Base-by-base conservation (phyloP, 2,113 vertebrate genomes). In the Jacana jacana region DNA sequence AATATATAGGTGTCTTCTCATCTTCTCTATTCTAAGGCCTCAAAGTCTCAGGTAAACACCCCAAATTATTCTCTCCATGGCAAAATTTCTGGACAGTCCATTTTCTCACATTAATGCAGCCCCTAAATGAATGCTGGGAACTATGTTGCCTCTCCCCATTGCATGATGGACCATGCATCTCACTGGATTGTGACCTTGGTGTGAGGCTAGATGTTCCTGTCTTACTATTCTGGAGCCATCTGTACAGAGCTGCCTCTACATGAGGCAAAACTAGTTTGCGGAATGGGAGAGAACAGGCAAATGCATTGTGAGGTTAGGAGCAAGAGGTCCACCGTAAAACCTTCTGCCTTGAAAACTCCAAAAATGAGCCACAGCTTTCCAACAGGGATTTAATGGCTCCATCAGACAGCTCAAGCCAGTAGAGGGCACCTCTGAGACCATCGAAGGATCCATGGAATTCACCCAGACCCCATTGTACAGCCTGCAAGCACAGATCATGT, bases 161-260 rank as follows among this genome's bases (percentile, higher is more conserved):
- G 51, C 10, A 6, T 28, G 31, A 57, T 0, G 9, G 31, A 39
- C 42, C 9, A 7, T 1, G 6, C 11, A 31, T 6, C 37, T 49
- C 22, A 16, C 6, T 25, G 46, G 11, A 42, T 31, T 14, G 37
- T 8, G 40, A 35, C 31, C 22, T 80, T 55, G 39, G 37, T 23
- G 37, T 25, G 48, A 85, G 33, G 23, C 60, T 13, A 25, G n/a
- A 48, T 31, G 39, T 8, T 52, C 25, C 20, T 25, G 13, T 37
- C 9, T 18, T 11, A 51, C 27, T 57, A 31, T 37, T 8, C 19
- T 20, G 11, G 14, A 76, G 39, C 9, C 68, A 54, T 9, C 7
- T 3, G 2, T 51, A 24, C 6, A 86, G 42, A 89, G 25, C 35
- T 81, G 83, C 57, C 37, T 88, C 71, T 31, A 31, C 19, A n/a